Evolutionary conservation across 2,797 vertebrate genomes (phyloP).

Genomic region (Holocentrus rufus): DNA sequence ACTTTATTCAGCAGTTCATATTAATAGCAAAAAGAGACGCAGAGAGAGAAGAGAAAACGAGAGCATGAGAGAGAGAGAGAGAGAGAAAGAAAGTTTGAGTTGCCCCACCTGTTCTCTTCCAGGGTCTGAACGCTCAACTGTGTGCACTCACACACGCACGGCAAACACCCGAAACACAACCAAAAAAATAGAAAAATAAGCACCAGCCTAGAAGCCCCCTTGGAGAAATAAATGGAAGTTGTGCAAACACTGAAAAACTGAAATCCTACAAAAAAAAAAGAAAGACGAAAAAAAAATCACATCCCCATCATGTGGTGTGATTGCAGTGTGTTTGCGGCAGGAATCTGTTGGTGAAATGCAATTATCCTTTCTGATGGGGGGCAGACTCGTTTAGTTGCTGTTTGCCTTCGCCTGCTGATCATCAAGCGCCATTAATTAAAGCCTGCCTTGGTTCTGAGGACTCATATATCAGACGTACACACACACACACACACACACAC

Average conservation of each 20-base stretch:
- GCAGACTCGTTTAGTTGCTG: constrained; percentile 65
- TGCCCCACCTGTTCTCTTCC: constrained; percentile 35
- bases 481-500: neutral
- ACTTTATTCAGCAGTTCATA: constrained; percentile 55
- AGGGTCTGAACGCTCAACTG: constrained; percentile 25
- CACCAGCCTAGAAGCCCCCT: constrained; percentile 13
- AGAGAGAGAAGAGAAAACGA: neutral
- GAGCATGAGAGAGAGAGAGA: constrained; percentile 24
- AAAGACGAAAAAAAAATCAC: neutral
- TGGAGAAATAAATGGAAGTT: constrained; percentile 47
- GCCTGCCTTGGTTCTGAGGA: constrained; percentile 61
- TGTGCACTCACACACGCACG: constrained; percentile 20
- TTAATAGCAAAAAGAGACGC: constrained; percentile 34
- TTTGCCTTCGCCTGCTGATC: constrained; percentile 77
- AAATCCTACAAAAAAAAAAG: constrained; percentile 9
- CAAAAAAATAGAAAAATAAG: neutral
- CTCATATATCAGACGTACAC: constrained; percentile 51
- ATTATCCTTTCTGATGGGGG: constrained; percentile 73
- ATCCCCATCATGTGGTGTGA: constrained; percentile 40
- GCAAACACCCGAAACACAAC: constrained; percentile 41
- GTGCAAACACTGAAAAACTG: constrained; percentile 38
- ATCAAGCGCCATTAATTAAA: constrained; percentile 77
- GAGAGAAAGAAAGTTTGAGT: neutral
- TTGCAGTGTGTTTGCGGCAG: constrained; percentile 57
- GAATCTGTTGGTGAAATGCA: constrained; percentile 69